Conservation (phyloP, 2,888 invertebrate species). For the Pherbina coryleti region DNA sequence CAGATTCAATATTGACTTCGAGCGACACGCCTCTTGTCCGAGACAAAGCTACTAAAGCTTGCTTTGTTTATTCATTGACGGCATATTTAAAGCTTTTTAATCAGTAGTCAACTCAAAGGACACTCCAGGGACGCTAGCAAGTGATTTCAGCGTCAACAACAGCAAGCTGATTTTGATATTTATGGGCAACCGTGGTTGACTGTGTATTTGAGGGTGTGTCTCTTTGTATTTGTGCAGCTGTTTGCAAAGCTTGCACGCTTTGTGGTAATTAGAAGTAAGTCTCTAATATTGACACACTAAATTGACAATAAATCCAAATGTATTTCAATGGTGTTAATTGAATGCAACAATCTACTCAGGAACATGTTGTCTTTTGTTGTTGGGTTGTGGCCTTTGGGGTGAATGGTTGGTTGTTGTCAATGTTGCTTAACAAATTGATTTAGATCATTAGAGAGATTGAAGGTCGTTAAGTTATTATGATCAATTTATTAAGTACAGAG, state of each 20-base stretch:
- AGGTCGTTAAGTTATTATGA: background rate
- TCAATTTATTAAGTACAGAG: background rate
- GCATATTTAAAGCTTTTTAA: constrained; percentile 12
- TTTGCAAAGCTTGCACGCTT: background rate
- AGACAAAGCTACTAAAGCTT: background rate
- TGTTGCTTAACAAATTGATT: background rate
- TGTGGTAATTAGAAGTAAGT: constrained; percentile 1
- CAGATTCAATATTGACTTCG: background rate
- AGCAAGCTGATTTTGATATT: background rate
- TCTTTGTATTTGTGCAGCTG: background rate
- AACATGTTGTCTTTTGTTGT: background rate
- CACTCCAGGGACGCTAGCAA: background rate
- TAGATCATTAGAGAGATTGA: background rate
- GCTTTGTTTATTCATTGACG: constrained; percentile 1
- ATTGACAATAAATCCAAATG: constrained; percentile 18
- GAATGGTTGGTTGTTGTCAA: background rate
- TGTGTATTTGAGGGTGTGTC: background rate
- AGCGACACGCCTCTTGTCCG: background rate
- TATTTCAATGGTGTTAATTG: background rate
- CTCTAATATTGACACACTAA: constrained; percentile 23
- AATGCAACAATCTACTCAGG: background rate
- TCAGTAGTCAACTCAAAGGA: background rate
- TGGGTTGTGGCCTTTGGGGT: background rate
- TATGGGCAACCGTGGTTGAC: background rate
- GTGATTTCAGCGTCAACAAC: background rate